Conservation (phyloP, 2,113 vertebrate genomes). For the Hydropotes inermis region DNA sequence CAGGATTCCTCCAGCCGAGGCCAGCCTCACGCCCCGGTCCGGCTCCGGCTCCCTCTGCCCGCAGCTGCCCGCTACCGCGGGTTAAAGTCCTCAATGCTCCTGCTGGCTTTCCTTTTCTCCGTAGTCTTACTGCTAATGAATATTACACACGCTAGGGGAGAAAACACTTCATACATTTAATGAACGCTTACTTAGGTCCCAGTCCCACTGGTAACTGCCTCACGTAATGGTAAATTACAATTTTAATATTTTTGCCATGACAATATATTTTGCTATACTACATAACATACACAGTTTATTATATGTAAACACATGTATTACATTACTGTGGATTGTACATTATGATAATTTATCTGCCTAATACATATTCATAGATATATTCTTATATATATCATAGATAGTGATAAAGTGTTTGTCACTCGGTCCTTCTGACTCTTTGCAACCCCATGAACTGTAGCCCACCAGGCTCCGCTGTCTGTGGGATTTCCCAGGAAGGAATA, state of each 20-base stretch:
- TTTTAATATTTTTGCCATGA: background rate
- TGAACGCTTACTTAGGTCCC: too few species aligned
- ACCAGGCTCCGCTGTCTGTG: background rate
- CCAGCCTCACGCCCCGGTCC: background rate
- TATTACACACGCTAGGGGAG: background rate
- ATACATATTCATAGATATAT: background rate
- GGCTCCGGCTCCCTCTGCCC: background rate
- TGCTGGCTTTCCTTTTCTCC: background rate
- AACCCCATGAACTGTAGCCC: background rate
- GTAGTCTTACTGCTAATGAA: background rate
- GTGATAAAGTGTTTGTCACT: background rate
- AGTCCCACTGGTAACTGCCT: background rate
- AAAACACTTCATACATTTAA: background rate
- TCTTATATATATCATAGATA: background rate
- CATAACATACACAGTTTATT: background rate
- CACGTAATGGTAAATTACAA: background rate
- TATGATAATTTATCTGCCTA: background rate
- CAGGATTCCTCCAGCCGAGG: accelerated
- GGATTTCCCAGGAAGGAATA: background rate
- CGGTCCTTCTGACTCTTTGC: background rate
- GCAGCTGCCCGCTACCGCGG: background rate
- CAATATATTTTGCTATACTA: background rate
- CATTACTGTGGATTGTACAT: background rate
- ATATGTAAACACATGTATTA: background rate
- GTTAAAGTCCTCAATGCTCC: background rate